Evolutionary conservation across 1,140 invertebrate species (phyloP).

Genomic region (Heliconius congener): DNA sequence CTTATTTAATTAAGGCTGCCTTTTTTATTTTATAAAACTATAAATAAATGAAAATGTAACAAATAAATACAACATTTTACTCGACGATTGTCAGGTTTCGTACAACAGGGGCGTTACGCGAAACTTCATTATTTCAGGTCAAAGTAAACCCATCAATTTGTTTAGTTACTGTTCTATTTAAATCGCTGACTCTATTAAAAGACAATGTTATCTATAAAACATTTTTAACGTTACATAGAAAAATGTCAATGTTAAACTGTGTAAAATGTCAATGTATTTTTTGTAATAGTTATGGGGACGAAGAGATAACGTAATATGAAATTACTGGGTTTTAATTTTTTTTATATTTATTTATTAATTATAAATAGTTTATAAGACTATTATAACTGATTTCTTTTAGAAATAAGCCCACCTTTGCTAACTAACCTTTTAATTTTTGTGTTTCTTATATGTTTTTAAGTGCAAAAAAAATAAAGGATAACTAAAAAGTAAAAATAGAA

Average conservation of each 20-base stretch:
- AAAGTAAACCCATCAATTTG: neutral
- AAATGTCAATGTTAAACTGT: too few species aligned
- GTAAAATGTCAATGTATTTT: neutral
- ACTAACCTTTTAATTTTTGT: too few species aligned
- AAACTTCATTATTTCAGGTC: neutral
- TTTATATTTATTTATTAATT: too few species aligned
- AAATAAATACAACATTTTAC: neutral
- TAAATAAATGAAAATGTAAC: neutral
- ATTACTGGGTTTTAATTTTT: too few species aligned
- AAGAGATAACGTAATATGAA: too few species aligned
- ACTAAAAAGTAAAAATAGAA: too few species aligned
- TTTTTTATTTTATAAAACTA: neutral
- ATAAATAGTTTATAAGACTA: too few species aligned
- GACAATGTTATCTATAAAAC: slow-evolving; percentile 1
- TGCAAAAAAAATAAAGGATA: too few species aligned
- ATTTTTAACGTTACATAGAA: neutral
- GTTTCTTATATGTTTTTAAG: too few species aligned
- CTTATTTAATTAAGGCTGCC: neutral
- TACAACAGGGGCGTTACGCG: neutral
- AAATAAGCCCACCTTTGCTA: too few species aligned
- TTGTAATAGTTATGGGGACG: neutral
- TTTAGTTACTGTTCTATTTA: slow-evolving; percentile 9
- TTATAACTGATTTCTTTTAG: too few species aligned
- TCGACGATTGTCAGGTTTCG: neutral
- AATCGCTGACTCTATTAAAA: slow-evolving; percentile 17